Evolutionary conservation across 2,888 invertebrate genomes (phyloP).

Genomic region (Dryadula phaetusa): DNA sequence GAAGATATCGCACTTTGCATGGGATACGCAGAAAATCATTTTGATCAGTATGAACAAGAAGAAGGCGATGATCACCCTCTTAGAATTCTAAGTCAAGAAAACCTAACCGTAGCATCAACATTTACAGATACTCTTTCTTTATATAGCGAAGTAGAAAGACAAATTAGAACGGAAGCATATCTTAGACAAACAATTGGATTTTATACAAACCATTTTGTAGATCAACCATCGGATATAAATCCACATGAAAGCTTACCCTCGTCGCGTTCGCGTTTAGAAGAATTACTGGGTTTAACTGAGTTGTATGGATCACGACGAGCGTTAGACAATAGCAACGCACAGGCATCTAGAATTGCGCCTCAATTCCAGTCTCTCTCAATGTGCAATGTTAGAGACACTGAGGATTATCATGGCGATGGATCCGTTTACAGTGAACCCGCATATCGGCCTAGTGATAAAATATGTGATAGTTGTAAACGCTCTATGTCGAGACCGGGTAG

Average conservation of each 20-base stretch:
- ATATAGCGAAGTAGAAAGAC: slow-evolving; percentile 87
- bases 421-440: slow-evolving; percentile 95
- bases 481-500: slow-evolving; percentile 88
- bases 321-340: slow-evolving; percentile 87
- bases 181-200: slow-evolving; percentile 83
- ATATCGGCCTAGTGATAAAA: slow-evolving; percentile 88
- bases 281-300: slow-evolving; percentile 91
- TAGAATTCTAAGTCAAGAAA: slow-evolving; percentile 95
- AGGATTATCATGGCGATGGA: slow-evolving; percentile 88
- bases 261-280: slow-evolving; percentile 88
- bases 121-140: slow-evolving; percentile 90
- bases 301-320: slow-evolving; percentile 91
- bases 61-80: slow-evolving; percentile 92
- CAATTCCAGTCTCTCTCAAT: slow-evolving; percentile 89
- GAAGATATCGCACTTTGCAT: slow-evolving; percentile 96
- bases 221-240: slow-evolving; percentile 68
- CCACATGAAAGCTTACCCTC: slow-evolving; percentile 78
- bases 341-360: slow-evolving; percentile 82
- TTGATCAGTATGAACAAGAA: slow-evolving; percentile 89
- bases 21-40: slow-evolving; percentile 88
- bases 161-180: slow-evolving; percentile 86
- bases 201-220: slow-evolving; percentile 81
- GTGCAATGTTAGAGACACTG: slow-evolving; percentile 88
- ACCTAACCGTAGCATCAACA: slow-evolving; percentile 94
- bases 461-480: slow-evolving; percentile 90